Conservation (phyloP, 2,113 vertebrate genomes). For the Calidris pugnax region DNA sequence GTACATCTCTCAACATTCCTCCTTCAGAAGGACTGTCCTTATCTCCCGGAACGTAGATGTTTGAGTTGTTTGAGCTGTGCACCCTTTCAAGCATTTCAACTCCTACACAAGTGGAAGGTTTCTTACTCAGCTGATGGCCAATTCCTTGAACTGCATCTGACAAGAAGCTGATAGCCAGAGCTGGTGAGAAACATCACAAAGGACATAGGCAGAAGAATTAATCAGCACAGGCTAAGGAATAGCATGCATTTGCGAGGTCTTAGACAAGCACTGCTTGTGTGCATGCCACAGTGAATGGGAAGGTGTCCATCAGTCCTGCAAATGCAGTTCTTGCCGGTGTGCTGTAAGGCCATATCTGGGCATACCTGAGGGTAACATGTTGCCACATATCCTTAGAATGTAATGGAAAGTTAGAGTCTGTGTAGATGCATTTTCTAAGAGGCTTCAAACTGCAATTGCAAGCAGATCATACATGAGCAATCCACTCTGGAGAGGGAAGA, state of each 20-base stretch:
- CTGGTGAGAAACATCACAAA: background rate
- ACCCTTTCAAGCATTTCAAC: background rate
- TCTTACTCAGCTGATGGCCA: background rate
- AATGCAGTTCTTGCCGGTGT: background rate
- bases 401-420: background rate
- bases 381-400: background rate
- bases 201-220: background rate
- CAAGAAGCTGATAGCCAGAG: background rate
- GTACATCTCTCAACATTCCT: background rate
- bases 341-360: background rate
- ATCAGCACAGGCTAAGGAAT: background rate
- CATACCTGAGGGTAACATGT: fast-evolving
- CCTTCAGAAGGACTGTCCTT: background rate
- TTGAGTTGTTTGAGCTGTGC: background rate
- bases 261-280: background rate
- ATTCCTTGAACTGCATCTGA: background rate
- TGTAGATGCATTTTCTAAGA: background rate
- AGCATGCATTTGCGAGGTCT: background rate
- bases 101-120: background rate
- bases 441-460: background rate
- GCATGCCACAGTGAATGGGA: background rate
- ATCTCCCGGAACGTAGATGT: background rate
- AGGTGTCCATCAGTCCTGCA: background rate
- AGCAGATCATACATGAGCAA: background rate
- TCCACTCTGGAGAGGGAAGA: background rate